Conservation (phyloP, 2,113 vertebrate species). For the Lepus europaeus region DNA sequence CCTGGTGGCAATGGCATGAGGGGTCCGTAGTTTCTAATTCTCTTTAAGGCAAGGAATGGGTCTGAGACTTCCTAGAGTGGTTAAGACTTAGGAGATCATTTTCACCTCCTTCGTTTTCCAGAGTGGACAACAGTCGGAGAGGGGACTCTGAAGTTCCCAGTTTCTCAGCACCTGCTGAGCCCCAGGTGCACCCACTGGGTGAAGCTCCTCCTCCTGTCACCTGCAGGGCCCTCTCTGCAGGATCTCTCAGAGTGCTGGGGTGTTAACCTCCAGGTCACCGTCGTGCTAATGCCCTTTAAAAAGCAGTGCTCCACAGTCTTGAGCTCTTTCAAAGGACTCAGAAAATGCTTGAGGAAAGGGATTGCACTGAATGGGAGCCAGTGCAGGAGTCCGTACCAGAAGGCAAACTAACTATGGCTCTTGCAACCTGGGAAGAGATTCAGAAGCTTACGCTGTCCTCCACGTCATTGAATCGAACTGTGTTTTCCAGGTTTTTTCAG, state of each 20-base stretch:
- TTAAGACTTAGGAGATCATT: not conserved
- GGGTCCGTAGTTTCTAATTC: not conserved
- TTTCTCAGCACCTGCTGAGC: no score
- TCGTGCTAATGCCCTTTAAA: fast-evolving
- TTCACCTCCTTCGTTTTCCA: not conserved
- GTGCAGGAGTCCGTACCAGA: not conserved
- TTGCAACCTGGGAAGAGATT: not conserved
- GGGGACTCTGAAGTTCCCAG: not conserved
- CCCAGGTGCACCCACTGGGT: not conserved
- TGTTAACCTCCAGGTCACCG: not conserved
- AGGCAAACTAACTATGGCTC: not conserved
- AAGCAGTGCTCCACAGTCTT: not conserved
- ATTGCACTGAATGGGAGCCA: not conserved
- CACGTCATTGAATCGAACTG: not conserved
- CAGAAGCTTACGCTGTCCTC: not conserved
- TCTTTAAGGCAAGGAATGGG: not conserved
- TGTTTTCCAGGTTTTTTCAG: not conserved
- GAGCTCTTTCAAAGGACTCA: not conserved
- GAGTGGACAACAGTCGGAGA: not conserved
- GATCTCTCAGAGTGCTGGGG: not conserved
- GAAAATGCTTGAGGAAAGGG: not conserved
- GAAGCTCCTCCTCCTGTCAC: not conserved
- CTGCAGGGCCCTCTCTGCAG: no score
- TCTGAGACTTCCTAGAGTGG: not conserved
- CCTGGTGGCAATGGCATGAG: fast-evolving